phyloP scores from a whole-genome alignment of 2,113 vertebrate genomes.

The Rhea americana region DNA sequence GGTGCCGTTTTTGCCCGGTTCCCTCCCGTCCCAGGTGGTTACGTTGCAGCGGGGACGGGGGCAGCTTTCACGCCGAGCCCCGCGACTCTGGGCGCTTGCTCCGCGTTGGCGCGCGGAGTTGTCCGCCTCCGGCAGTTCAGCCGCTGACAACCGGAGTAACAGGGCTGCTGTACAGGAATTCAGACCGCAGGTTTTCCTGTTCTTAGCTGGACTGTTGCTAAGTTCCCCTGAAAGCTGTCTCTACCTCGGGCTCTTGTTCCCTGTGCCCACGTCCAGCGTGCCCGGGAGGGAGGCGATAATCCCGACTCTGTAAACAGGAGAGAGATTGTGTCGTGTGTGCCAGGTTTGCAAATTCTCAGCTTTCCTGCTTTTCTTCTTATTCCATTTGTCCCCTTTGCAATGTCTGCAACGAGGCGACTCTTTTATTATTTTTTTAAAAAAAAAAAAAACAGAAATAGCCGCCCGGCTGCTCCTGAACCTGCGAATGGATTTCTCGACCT shows the following conservation, averaged over 20 bases:
- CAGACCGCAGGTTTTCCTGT: too few species aligned
- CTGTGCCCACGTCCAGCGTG: accelerated
- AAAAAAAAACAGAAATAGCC: neutral
- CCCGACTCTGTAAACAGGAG: neutral
- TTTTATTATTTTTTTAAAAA: neutral
- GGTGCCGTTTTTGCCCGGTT: neutral
- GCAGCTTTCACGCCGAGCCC: accelerated
- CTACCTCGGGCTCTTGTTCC: neutral
- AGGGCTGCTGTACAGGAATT: accelerated
- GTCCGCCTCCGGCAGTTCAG: neutral
- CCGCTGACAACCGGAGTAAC: neutral
- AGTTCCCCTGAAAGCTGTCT: neutral
- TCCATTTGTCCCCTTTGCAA: neutral
- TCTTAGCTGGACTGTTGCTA: neutral
- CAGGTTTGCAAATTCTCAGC: neutral
- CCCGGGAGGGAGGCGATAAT: too few species aligned
- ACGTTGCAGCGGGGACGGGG: neutral
- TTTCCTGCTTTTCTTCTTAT: accelerated
- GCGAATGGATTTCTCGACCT: slow-evolving; percentile 62
- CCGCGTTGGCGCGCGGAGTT: neutral
- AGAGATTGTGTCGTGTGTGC: accelerated
- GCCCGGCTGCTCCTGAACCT: slow-evolving; percentile 45
- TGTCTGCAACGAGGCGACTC: accelerated
- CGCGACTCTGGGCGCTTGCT: accelerated
- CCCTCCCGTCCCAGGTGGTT: accelerated